Conservation (phyloP, 2,888 invertebrate species). For the Andrena camellia region DNA sequence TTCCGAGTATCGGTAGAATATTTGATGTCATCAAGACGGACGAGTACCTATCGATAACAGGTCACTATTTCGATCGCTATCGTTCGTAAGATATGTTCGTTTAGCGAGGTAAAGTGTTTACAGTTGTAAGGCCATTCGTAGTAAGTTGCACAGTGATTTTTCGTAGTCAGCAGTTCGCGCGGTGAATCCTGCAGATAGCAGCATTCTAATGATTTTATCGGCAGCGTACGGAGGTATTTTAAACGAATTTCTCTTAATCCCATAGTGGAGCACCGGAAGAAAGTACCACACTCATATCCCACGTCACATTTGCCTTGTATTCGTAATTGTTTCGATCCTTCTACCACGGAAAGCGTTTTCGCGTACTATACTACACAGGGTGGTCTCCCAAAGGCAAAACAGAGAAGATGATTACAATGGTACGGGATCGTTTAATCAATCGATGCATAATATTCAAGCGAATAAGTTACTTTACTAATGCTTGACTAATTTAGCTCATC, state of each 20-base stretch:
- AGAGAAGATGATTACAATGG: neutral
- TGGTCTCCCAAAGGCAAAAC: neutral
- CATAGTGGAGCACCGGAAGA: neutral
- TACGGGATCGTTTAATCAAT: too few species aligned
- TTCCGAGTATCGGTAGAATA: slow-evolving; percentile 11
- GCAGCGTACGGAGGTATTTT: neutral
- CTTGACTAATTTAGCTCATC: too few species aligned
- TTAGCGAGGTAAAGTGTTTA: neutral
- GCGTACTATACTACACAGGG: neutral
- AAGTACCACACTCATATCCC: neutral
- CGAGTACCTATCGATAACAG: neutral
- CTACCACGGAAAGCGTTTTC: neutral
- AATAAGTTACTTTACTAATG: too few species aligned
- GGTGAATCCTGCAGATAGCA: neutral
- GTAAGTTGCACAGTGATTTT: neutral
- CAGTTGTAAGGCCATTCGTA: neutral
- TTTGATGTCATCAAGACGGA: slow-evolving; percentile 9
- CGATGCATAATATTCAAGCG: too few species aligned
- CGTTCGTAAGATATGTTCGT: neutral
- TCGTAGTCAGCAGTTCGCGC: neutral
- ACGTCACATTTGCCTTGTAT: neutral
- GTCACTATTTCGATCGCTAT: neutral
- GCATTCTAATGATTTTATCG: neutral
- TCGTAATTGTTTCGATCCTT: neutral
- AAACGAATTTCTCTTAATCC: neutral